Percentiles rank a stretch among this genome's conserved stretches.
Evolutionary conservation across 2,113 vertebrate species (phyloP).

Genomic region (Macquaria ambigua): DNA sequence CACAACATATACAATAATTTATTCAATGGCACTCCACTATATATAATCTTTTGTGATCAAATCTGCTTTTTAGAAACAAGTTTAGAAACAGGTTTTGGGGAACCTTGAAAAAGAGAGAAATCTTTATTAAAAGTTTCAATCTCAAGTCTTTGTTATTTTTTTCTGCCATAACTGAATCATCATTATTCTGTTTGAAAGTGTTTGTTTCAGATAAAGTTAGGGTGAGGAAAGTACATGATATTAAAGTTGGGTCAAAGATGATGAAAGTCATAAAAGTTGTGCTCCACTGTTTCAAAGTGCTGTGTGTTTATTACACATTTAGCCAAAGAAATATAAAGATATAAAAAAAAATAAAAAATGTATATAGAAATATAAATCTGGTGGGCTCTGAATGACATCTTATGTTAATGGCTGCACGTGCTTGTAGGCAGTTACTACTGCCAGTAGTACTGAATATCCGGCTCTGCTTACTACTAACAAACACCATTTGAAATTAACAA

Average conservation of each 20-base stretch:
- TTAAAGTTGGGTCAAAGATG: slow-evolving; percentile 1
- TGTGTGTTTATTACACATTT: background rate
- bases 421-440: background rate
- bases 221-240: background rate
- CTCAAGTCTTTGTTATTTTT: no score
- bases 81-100: no score
- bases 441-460: background rate
- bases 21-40: background rate
- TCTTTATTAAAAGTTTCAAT: background rate
- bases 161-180: no score
- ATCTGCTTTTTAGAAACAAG: no score
- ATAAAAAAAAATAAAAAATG: no score
- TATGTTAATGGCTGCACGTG: background rate
- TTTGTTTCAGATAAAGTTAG: background rate
- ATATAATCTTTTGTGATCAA: background rate
- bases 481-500: background rate
- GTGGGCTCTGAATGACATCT: background rate
- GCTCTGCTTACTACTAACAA: background rate
- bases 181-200: slow-evolving; percentile 3
- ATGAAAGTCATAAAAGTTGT: slow-evolving; percentile 4
- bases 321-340: background rate
- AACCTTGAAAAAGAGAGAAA: background rate
- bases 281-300: background rate
- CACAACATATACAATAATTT: background rate
- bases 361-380: background rate